These are phyloP conservation scores for Hymenochirus boettgeri DNA, from an alignment of 2,113 vertebrate species.

Conservation along the genomic window DNA sequence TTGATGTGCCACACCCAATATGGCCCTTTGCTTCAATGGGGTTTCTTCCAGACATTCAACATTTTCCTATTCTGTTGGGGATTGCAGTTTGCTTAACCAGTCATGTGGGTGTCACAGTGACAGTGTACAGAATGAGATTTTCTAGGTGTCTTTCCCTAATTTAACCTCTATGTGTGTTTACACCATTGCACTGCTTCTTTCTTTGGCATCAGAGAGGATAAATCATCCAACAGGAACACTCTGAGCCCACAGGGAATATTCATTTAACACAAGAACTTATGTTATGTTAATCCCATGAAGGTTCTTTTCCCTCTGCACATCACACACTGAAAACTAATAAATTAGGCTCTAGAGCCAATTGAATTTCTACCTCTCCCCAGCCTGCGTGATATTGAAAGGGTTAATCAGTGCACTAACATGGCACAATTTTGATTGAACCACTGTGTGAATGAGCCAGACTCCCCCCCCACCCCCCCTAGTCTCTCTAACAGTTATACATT, in stretches of 20 bases:
- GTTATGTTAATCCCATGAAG: background rate
- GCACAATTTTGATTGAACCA: background rate
- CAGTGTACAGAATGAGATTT: too few relatives aligned
- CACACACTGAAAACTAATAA: background rate
- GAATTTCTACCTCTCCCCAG: background rate
- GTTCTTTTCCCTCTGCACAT: background rate
- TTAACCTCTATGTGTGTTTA: too few relatives aligned
- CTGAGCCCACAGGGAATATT: conserved; percentile 3
- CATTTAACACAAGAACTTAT: conserved; percentile 12
- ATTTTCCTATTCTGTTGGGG: too few relatives aligned
- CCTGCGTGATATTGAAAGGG: background rate
- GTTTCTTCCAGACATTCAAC: too few relatives aligned
- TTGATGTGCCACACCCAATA: too few relatives aligned
- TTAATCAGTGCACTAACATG: conserved; percentile 2
- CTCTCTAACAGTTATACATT: conserved; percentile 4
- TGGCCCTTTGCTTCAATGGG: too few relatives aligned
- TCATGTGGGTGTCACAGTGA: too few relatives aligned
- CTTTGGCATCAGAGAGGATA: background rate
- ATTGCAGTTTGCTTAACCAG: too few relatives aligned
- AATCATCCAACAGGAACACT: background rate
- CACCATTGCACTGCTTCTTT: too few relatives aligned
- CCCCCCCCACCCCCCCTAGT: conserved; percentile 5
- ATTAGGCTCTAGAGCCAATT: background rate
- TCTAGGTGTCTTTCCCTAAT: too few relatives aligned
- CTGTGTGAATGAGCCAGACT: conserved; percentile 7